phyloP scores from a whole-genome alignment of 1,140 invertebrate genomes.

The Neodiprion pinetum region DNA sequence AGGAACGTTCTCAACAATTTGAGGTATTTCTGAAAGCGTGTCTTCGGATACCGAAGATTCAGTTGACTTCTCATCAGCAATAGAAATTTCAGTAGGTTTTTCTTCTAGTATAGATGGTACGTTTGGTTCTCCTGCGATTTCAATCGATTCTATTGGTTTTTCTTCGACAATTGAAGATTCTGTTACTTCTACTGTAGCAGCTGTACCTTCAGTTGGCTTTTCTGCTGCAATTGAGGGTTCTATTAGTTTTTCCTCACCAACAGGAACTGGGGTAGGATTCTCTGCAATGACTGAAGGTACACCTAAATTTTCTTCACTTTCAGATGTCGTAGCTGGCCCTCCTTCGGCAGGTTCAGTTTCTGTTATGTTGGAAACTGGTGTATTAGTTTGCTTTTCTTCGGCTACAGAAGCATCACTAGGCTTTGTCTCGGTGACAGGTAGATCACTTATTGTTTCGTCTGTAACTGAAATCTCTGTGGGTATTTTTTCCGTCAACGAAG shows the following conservation, averaged over 20 bases:
- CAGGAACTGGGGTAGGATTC: constrained; percentile 20
- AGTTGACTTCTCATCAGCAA: not conserved
- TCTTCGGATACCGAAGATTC: not conserved
- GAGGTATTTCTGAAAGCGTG: too few species aligned
- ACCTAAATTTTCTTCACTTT: constrained; percentile 18
- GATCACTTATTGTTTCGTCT: constrained; percentile 34
- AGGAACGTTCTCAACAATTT: too few species aligned
- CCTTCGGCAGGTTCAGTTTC: constrained; percentile 39
- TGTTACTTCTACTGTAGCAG: constrained; percentile 15
- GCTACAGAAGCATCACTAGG: constrained; percentile 16
- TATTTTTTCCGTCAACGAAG: constrained; percentile 17
- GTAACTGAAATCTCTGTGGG: constrained; percentile 25
- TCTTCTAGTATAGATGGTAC: not conserved
- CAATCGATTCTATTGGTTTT: constrained; percentile 14
- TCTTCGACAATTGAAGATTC: constrained; percentile 21
- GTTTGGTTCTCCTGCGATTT: not conserved
- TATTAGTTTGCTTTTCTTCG: constrained; percentile 15
- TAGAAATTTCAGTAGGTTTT: constrained; percentile 8
- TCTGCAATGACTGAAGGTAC: constrained; percentile 27
- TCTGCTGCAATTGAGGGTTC: constrained; percentile 13
- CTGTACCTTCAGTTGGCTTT: constrained; percentile 26
- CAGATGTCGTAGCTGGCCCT: constrained; percentile 28
- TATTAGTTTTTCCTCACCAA: constrained; percentile 20
- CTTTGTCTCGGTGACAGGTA: constrained; percentile 16
- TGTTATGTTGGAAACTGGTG: constrained; percentile 23